Percentiles rank a stretch among this genome's conserved stretches.
phyloP scores from a whole-genome alignment of 1,140 invertebrate species.

The Micrasema longulum region DNA sequence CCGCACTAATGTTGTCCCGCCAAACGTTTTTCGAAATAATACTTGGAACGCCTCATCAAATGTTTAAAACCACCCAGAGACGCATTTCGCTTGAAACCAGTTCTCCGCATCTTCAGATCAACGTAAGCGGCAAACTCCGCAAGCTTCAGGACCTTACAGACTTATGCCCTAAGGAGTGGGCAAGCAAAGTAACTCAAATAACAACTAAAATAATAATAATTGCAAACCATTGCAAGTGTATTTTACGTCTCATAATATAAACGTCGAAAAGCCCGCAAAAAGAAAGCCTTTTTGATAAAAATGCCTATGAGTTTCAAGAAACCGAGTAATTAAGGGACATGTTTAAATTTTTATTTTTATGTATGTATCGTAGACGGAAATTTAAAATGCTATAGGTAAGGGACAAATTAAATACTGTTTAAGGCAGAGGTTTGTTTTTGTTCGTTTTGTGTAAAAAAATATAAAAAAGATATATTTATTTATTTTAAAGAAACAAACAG shows the following conservation, averaged over 20 bases:
- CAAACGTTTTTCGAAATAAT: conserved; percentile 1
- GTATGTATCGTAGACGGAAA: no score
- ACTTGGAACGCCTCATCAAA: background rate
- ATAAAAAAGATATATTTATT: no score
- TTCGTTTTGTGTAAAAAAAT: no score
- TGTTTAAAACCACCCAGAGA: background rate
- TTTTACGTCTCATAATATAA: no score
- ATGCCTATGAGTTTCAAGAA: conserved; percentile 27
- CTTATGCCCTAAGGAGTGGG: background rate
- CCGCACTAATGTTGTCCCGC: conserved; percentile 17
- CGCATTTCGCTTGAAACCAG: conserved; percentile 12
- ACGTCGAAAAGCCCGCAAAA: background rate
- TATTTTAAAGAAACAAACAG: no score
- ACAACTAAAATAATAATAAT: background rate
- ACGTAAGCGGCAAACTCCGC: background rate
- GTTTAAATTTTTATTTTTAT: no score
- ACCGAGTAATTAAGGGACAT: no score
- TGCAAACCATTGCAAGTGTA: conserved; percentile 22
- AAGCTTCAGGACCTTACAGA: conserved; percentile 12
- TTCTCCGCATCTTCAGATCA: background rate
- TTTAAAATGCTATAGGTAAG: no score
- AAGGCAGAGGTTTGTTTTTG: no score
- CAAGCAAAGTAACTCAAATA: background rate
- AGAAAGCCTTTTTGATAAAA: conserved; percentile 37
- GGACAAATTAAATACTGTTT: no score